Conservation (phyloP, 1,140 invertebrate species). For the Branchinecta lindahli region DNA sequence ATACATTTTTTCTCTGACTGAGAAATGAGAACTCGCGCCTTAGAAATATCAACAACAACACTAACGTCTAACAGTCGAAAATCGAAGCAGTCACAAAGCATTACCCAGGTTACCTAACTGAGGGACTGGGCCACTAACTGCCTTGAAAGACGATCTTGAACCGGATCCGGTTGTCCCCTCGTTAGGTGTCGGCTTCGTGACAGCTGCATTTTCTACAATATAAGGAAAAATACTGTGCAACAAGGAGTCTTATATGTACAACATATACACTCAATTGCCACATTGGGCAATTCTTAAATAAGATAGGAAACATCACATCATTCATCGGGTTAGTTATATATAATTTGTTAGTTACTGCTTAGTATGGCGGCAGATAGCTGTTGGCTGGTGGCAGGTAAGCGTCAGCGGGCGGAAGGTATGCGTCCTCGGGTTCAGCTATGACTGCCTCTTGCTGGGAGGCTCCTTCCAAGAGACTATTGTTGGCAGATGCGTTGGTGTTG, state of each 20-base stretch:
- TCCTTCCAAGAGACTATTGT: not conserved
- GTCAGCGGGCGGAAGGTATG: not conserved
- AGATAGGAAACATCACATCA: conserved; percentile 9
- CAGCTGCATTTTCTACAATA: too few relatives aligned
- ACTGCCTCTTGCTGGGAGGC: conserved; percentile 1
- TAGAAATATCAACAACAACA: too few relatives aligned
- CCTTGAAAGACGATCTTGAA: too few relatives aligned
- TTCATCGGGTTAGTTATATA: not conserved
- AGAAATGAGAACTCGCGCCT: too few relatives aligned
- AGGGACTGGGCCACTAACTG: too few relatives aligned
- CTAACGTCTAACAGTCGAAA: too few relatives aligned
- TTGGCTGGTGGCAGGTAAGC: not conserved
- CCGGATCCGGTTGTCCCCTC: too few relatives aligned
- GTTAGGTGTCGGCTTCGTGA: too few relatives aligned
- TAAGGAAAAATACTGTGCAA: not conserved
- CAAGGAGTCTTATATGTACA: conserved; percentile 2
- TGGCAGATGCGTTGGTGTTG: not conserved
- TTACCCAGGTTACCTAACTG: too few relatives aligned
- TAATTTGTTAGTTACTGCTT: not conserved
- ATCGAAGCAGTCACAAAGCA: too few relatives aligned
- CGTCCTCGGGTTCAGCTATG: not conserved
- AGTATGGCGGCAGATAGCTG: not conserved
- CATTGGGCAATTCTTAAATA: not conserved
- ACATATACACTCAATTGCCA: conserved; percentile 8
- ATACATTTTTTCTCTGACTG: too few relatives aligned